phyloP scores from a whole-genome alignment of 1,140 invertebrate species.

The Lepidurus packardi region DNA sequence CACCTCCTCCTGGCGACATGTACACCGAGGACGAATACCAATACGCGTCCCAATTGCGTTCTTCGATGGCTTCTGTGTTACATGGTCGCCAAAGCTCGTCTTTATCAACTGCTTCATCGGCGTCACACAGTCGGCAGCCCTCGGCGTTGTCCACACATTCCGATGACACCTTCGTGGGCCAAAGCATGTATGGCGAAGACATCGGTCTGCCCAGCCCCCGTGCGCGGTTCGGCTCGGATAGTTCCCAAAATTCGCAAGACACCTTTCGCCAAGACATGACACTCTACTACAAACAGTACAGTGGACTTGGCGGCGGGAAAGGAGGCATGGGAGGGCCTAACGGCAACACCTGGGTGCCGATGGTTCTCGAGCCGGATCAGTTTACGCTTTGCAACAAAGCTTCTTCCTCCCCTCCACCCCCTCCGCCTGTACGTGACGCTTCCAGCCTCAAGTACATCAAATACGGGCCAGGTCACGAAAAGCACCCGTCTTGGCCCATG shows the following conservation, averaged over 20 bases:
- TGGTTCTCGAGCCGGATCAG: constrained; percentile 33
- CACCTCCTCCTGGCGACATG: constrained; percentile 34
- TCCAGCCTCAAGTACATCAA: constrained; percentile 60
- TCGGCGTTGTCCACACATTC: constrained; percentile 14
- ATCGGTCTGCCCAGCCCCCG: constrained; percentile 9
- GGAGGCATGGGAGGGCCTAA: background rate
- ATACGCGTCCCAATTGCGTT: constrained; percentile 33
- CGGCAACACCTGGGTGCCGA: constrained; percentile 32
- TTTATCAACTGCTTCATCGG: constrained; percentile 25
- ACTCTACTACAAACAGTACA: constrained; percentile 36
- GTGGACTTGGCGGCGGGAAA: constrained; percentile 20
- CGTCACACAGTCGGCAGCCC: constrained; percentile 24
- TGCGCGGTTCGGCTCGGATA: constrained; percentile 16
- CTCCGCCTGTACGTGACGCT: constrained; percentile 61
- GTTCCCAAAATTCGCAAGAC: constrained; percentile 5
- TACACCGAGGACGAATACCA: constrained; percentile 34
- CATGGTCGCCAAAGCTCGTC: constrained; percentile 31
- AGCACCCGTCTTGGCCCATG: constrained; percentile 72
- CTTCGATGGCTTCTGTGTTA: constrained; percentile 32
- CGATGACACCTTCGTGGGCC: constrained; percentile 8
- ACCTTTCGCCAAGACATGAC: constrained; percentile 25
- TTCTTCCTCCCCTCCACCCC: constrained; percentile 41
- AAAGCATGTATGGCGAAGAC: background rate
- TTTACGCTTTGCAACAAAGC: constrained; percentile 34
- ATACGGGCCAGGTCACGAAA: constrained; percentile 65